phyloP scores from a whole-genome alignment of 2,888 invertebrate genomes.

The Galerucella nymphaeae region DNA sequence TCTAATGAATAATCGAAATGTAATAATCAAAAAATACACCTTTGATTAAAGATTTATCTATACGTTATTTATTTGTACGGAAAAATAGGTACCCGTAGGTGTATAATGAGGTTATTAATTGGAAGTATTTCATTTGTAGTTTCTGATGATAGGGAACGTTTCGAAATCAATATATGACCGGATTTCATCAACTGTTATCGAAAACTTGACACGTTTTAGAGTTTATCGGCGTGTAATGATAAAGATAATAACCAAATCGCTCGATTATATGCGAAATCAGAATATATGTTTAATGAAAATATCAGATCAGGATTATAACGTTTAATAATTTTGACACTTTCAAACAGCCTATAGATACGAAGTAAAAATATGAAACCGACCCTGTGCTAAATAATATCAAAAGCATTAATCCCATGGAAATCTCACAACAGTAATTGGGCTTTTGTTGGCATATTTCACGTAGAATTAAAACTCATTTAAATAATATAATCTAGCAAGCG shows the following conservation, averaged over 20 bases:
- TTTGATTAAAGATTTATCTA: conserved; percentile 14
- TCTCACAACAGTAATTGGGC: conserved; percentile 59
- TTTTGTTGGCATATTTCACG: conserved; percentile 58
- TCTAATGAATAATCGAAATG: neutral
- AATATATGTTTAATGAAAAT: conserved; percentile 42
- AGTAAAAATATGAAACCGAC: conserved; percentile 29
- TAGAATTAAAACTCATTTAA: conserved; percentile 64
- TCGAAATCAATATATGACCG: conserved; percentile 17
- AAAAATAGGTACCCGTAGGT: neutral
- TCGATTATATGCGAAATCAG: conserved; percentile 55
- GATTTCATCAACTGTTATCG: conserved; percentile 44
- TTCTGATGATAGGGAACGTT: neutral
- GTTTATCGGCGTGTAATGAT: conserved; percentile 52
- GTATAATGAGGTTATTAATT: conserved; percentile 12
- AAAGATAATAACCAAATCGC: conserved; percentile 55
- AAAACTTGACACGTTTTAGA: conserved; percentile 43
- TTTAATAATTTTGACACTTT: too few relatives aligned
- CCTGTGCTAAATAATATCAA: conserved; percentile 52
- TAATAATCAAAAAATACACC: neutral
- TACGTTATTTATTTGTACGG: conserved; percentile 9
- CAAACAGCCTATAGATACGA: too few relatives aligned
- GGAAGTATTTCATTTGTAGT: conserved; percentile 9
- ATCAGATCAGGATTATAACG: conserved; percentile 28
- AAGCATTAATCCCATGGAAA: conserved; percentile 52
- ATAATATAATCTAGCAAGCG: conserved; percentile 60